Base-by-base conservation (phyloP, 2,888 invertebrate species). In the Liposcelis brunnea region DNA sequence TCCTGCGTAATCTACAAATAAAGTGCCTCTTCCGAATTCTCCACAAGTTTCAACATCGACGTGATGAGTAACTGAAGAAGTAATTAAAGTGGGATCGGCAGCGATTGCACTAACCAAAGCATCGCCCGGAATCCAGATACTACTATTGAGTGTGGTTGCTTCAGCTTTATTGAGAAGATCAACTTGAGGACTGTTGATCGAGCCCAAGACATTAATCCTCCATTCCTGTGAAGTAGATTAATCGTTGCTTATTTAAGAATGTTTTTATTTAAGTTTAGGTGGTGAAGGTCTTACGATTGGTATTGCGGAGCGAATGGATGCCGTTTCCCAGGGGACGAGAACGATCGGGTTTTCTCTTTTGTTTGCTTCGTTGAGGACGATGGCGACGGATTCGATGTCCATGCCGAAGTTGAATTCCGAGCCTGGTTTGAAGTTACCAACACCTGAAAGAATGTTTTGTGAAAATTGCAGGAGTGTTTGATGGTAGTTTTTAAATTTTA, bases 351-450 rank as follows among this genome's bases (percentile, higher is more conserved):
- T 58, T 7, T 19, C 50, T 31, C 5, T 58, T 49, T 60, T 58
- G 42, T 10, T 42, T 26, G 1, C 26, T 37, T 7, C 21, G 40
- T 1, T 49, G 54, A 3, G 50, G 1, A 70, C 66, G 18, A 74
- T 65, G 31, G 60, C 59, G 18, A 73, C 72, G 2, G 74, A 68
- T 51, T 74, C 72, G 0, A 75, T 73, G 55, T 77, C 76, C 46
- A 58, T 58, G 43, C 57, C 55, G 52, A 75, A 74, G 56, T 77
- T 77, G 55, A 69, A 75, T 54, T 77, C 76, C 1, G 68, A 64
- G 11, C 64, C 56, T 1, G 62, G 58, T 1, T 52, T 52, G 6
- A 53, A 49, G 46, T 64, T 64, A 11, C 66, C 66, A 10, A 54
- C 31, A 16, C 60, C 59, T 59, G 49, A 8, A 49, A 43, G 43